Conservation (phyloP, 2,113 vertebrate genomes). For the Panurus biarmicus region DNA sequence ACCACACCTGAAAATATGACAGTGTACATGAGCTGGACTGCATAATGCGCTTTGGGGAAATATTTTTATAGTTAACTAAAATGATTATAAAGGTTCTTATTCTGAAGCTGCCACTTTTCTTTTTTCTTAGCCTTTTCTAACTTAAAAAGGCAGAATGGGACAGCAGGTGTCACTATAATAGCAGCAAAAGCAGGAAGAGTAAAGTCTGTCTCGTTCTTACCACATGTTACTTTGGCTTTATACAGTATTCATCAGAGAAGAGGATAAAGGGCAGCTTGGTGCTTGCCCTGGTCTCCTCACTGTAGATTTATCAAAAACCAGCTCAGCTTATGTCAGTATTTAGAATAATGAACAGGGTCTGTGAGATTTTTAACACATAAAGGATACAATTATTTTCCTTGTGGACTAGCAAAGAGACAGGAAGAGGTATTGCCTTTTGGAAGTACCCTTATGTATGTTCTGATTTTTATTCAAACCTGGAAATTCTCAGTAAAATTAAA, state of each 20-base stretch:
- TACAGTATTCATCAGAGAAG: background rate
- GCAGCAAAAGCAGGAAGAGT: background rate
- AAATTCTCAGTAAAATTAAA: background rate
- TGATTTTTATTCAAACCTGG: background rate
- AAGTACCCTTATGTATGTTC: background rate
- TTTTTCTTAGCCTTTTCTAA: background rate
- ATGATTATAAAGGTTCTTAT: background rate
- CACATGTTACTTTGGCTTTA: background rate
- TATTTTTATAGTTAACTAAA: background rate
- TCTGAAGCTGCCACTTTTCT: background rate
- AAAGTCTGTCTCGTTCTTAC: background rate
- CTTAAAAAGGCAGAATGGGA: background rate
- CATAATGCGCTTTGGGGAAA: background rate
- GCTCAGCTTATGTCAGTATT: background rate
- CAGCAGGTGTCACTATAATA: constrained; percentile 32
- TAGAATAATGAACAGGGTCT: background rate
- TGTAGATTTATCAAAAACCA: background rate
- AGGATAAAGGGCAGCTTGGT: background rate
- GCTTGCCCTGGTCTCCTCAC: background rate
- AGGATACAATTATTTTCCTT: background rate
- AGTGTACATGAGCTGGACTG: background rate
- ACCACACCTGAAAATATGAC: background rate
- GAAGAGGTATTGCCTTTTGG: background rate
- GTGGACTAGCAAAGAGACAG: background rate
- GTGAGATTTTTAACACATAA: background rate